A percentile compares a stretch with the other conserved stretches of the same genome.
Conservation (phyloP, 1,140 invertebrate genomes). For the Myzus persicae region DNA sequence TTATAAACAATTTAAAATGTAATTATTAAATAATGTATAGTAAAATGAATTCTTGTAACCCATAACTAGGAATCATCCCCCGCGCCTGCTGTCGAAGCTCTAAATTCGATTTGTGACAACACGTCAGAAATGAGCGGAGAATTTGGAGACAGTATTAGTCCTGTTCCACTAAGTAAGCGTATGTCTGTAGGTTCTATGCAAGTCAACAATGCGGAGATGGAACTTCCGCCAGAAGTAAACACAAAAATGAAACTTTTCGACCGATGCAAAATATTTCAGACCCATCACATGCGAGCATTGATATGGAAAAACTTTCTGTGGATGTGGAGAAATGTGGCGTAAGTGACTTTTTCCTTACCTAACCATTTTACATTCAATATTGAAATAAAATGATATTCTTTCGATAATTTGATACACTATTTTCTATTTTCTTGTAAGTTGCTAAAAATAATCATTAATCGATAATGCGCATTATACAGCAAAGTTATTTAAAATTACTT, state of each 20-base stretch:
- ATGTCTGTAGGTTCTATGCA: constrained; percentile 55
- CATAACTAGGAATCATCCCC: background rate
- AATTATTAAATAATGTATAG: background rate
- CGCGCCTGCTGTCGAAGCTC: constrained; percentile 66
- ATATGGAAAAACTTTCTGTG: constrained; percentile 92
- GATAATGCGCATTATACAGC: background rate
- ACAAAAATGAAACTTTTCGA: constrained; percentile 67
- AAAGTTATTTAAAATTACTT: background rate
- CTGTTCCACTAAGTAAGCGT: constrained; percentile 64
- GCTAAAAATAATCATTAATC: too few relatives aligned
- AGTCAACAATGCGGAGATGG: constrained; percentile 57
- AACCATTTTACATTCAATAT: too few relatives aligned
- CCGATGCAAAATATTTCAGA: constrained; percentile 72
- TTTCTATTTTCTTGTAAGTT: too few relatives aligned
- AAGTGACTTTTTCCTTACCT: constrained; percentile 62
- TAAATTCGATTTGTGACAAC: constrained; percentile 63
- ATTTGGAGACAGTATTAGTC: constrained; percentile 82
- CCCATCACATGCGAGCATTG: constrained; percentile 74
- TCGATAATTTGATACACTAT: too few relatives aligned
- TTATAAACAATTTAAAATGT: background rate
- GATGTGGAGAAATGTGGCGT: constrained; percentile 91
- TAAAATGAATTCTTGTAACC: background rate
- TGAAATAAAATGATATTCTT: too few relatives aligned
- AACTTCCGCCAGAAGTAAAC: constrained; percentile 71
- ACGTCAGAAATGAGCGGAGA: constrained; percentile 79